phyloP scores from a whole-genome alignment of 2,797 vertebrate species.

The Brachymystax lenok region DNA sequence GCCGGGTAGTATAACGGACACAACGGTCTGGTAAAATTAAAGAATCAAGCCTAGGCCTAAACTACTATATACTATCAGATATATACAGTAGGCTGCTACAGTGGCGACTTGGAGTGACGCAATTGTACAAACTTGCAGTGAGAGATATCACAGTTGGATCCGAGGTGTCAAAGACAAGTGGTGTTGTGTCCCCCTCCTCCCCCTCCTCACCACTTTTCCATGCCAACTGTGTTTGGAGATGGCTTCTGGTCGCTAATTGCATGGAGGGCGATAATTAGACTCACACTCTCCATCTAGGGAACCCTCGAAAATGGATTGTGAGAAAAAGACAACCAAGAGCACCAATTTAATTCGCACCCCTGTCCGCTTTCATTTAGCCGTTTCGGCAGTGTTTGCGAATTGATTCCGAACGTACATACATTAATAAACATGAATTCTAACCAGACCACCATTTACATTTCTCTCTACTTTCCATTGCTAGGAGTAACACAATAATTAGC shows the following conservation, averaged over 20 bases:
- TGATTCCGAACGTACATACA: conserved; percentile 46
- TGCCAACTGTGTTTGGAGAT: conserved; percentile 45
- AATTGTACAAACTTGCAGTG: not conserved
- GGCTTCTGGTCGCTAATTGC: conserved; percentile 43
- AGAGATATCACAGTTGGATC: conserved; percentile 3
- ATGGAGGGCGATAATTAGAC: conserved; percentile 34
- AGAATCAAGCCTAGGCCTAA: not conserved
- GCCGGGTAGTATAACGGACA: not conserved
- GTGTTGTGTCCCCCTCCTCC: not conserved
- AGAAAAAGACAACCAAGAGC: conserved; percentile 2
- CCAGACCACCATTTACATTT: conserved; percentile 60
- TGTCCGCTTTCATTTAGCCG: not conserved
- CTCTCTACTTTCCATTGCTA: conserved; percentile 36
- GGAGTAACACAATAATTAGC: conserved; percentile 49
- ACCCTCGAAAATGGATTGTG: conserved; percentile 29
- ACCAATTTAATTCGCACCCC: not conserved
- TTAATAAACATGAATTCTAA: conserved; percentile 65
- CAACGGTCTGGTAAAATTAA: not conserved
- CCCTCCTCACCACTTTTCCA: not conserved
- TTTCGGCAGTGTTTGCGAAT: conserved; percentile 58
- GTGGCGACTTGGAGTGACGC: not conserved
- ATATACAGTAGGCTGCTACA: not conserved
- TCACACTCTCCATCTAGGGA: conserved; percentile 37
- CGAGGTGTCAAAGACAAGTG: conserved; percentile 57
- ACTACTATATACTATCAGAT: too few species aligned